phyloP scores from a whole-genome alignment of 2,797 vertebrate genomes.

The Antennarius maculatus region DNA sequence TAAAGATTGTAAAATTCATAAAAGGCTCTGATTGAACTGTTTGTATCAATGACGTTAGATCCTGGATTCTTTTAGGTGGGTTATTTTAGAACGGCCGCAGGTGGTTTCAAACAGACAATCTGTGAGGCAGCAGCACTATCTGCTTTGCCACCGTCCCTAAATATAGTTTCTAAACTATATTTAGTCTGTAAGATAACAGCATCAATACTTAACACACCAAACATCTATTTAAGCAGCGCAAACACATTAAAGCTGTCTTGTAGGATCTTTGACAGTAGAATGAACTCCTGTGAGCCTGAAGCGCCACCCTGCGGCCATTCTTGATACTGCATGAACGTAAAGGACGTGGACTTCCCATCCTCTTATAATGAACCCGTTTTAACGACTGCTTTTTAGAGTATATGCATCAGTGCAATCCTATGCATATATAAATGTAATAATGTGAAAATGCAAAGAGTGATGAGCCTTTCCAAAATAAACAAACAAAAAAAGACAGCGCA shows the following conservation, averaged over 20 bases:
- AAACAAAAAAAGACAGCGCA: constrained; percentile 12
- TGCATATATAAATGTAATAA: not conserved
- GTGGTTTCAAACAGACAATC: too few relatives aligned
- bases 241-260: not conserved
- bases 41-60: constrained; percentile 12
- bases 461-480: not conserved
- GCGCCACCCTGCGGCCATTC: constrained; percentile 46
- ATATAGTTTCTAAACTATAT: too few relatives aligned
- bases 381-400: too few relatives aligned
- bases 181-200: too few relatives aligned
- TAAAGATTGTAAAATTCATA: constrained; percentile 55
- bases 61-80: not conserved
- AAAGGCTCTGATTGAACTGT: constrained; percentile 19
- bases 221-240: not conserved
- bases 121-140: too few relatives aligned
- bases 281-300: not conserved
- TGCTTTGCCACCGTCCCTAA: too few relatives aligned
- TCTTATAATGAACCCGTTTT: not conserved
- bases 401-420: not conserved
- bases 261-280: not conserved
- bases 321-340: constrained; percentile 5
- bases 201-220: too few relatives aligned
- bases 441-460: not conserved
- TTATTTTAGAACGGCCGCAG: not conserved
- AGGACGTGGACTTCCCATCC: not conserved